Percentiles rank a stretch among this genome's conserved stretches.
phyloP scores from a whole-genome alignment of 2,797 vertebrate genomes.

The Tadarida brasiliensis region DNA sequence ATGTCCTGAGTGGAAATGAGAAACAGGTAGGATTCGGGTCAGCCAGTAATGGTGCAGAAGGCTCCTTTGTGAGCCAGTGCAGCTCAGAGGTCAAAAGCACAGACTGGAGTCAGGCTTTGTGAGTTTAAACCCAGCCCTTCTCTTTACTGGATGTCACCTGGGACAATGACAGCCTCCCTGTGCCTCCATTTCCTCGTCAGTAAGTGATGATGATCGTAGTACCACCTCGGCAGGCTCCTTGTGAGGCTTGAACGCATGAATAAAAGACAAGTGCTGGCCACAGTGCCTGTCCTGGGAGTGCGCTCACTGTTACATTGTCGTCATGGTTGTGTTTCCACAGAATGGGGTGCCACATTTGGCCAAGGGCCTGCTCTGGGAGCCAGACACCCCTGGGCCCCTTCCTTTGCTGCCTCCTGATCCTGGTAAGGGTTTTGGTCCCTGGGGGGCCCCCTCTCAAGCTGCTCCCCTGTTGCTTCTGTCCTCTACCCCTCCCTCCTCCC shows the following conservation, averaged over 20 bases:
- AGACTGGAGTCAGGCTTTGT: background rate
- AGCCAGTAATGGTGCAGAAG: accelerated
- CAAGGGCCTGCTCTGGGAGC: slow-evolving; percentile 69
- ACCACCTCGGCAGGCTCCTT: background rate
- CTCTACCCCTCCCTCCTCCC: background rate
- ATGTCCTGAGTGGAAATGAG: background rate
- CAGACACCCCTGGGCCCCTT: slow-evolving; percentile 66
- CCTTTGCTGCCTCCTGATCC: slow-evolving; percentile 75
- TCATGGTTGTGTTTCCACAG: slow-evolving; percentile 27
- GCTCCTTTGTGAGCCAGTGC: background rate
- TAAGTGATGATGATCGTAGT: accelerated
- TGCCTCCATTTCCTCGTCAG: background rate
- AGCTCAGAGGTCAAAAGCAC: background rate
- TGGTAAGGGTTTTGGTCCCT: slow-evolving; percentile 42
- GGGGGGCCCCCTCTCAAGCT: background rate
- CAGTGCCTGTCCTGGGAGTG: background rate
- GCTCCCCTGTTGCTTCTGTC: background rate
- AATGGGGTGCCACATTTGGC: accelerated
- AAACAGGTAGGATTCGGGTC: accelerated
- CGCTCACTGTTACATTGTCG: accelerated
- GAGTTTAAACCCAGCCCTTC: background rate
- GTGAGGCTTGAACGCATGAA: too few relatives aligned
- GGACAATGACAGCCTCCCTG: background rate
- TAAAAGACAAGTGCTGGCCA: too few relatives aligned
- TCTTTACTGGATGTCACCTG: background rate